Base-by-base conservation (phyloP, 1,140 invertebrate species). In the Temnothorax longispinosus region DNA sequence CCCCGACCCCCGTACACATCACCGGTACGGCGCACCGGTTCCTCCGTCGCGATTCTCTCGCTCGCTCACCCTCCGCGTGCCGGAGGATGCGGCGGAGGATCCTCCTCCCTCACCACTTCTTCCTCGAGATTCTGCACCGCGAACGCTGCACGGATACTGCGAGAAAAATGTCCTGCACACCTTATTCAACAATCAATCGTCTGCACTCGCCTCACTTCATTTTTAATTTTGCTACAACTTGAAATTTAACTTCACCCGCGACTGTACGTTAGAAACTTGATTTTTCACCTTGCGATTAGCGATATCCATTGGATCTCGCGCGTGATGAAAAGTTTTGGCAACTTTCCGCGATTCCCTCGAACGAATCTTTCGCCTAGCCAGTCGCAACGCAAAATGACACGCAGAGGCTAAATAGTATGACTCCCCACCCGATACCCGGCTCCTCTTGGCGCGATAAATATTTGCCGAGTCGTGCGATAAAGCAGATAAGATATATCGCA, bases 391-490 rank as follows among this genome's bases (percentile, higher is more conserved):
- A 21, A 72, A 82, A 74, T 82, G 21, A 27, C 52, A 60, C 67
- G 80, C 54, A 54, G 13, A 47, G 21, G 13, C 27, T 56, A 71
- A 32, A 72, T 1, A 52, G 44, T 21, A 38, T 0, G 44, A 41
- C 13, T 5, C 52, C 21, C 67, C 65, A 15, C 38, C 32, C 27
- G 27, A 27, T 27, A 27, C 27, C 35, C 47, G 21, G 4, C n/a
- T 71, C 7, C 38, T 56, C 50, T 52, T 11, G 38, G 44, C 35
- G 27, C 27, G 67, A 82, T 74, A 82, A 82, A 82, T 74, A 82
- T 82, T 82, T 82, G 50, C 50, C 62, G 47, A 38, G 67, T 82
- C 78, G 35, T 47, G 18, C 35, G 80, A 74, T 82, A 82, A 82
- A 44, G 35, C 35, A 15, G 80, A 82, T 82, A 82, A 82, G 80